Base-by-base conservation (phyloP, 1,140 invertebrate genomes). In the Bathynomus jamesi region DNA sequence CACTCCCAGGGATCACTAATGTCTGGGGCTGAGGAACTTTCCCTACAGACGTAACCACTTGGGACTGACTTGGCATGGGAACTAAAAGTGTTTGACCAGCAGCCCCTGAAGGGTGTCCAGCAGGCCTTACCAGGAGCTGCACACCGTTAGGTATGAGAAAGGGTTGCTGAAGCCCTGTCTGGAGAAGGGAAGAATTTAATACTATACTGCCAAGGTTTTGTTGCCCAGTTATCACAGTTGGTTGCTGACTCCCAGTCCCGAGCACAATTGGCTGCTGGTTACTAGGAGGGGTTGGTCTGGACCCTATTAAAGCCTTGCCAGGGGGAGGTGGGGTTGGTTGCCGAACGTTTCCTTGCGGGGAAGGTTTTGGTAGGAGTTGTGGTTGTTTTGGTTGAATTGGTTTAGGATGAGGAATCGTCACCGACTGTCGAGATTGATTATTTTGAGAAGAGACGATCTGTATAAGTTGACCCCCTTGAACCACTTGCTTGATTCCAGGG, bases 331-430 rank as follows among this genome's bases (percentile, higher is more conserved):
- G 67, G 29, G 67, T 28, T 28, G 53, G 53, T 61, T 53, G 61
- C n/a, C 62, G 32, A 61, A 61, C 46, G 61, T 61, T 61, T n/a
- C 60, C 53, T 25, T 53, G 67, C 10, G 67, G 28, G 30, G 53
- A 69, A 4, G 67, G 67, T 28, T 69, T 69, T 4, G 67, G 67
- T n/a, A 69, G 28, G 1, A 69, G 53, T 30, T 69, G 67, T 10
- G 67, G 67, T 24, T 69, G 67, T 31, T 69, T 69, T 53, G 67
- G 67, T 21, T 69, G 67, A n/a, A 69, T 69, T 29, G 61, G 67
- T 28, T 69, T 69, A 17, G 40, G 40, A 53, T 53, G 40, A 53
- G 40, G 40, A 53, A 53, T 53, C 13, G 40, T 53, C 21, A 53
- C 40, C 13, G 40, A 17, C 21, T 53, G 40, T 53, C 40, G 40